phyloP scores from a whole-genome alignment of 2,797 vertebrate species.

The Pipistrellus kuhlii region DNA sequence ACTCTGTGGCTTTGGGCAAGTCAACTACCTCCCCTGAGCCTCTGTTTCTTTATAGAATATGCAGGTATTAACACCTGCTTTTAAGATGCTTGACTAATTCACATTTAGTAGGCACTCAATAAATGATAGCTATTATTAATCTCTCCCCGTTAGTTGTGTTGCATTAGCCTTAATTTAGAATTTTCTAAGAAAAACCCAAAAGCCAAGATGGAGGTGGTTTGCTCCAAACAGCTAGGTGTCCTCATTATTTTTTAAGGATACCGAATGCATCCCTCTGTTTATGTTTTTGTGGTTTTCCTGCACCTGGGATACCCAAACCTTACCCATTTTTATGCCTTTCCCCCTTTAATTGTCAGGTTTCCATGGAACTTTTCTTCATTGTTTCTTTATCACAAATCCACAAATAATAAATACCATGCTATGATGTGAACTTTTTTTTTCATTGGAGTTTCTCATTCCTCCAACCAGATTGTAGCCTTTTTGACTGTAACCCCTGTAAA shows the following conservation, averaged over 20 bases:
- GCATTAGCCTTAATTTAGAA: not conserved
- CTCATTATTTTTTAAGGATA: not conserved
- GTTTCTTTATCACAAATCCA: not conserved
- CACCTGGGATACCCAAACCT: not conserved
- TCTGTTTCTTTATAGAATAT: not conserved
- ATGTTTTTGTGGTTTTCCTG: not conserved
- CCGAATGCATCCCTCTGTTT: not conserved
- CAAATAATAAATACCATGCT: not conserved
- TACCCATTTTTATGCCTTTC: not conserved
- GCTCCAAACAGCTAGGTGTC: not conserved
- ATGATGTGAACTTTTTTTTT: not conserved
- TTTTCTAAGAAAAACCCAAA: not conserved
- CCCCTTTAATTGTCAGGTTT: not conserved
- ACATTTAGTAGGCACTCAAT: not conserved
- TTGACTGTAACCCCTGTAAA: not conserved
- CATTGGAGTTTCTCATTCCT: not conserved
- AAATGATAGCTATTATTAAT: not conserved
- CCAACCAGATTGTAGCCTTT: not conserved
- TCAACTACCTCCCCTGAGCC: not conserved
- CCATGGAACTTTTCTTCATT: not conserved
- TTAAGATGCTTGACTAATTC: not conserved
- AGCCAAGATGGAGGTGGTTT: not conserved
- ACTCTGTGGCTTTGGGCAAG: not conserved
- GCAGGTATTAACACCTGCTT: not conserved
- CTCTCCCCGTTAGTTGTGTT: conserved; percentile 11